Conservation (phyloP, 2,797 vertebrate genomes). For the Myripristis jacobus region DNA sequence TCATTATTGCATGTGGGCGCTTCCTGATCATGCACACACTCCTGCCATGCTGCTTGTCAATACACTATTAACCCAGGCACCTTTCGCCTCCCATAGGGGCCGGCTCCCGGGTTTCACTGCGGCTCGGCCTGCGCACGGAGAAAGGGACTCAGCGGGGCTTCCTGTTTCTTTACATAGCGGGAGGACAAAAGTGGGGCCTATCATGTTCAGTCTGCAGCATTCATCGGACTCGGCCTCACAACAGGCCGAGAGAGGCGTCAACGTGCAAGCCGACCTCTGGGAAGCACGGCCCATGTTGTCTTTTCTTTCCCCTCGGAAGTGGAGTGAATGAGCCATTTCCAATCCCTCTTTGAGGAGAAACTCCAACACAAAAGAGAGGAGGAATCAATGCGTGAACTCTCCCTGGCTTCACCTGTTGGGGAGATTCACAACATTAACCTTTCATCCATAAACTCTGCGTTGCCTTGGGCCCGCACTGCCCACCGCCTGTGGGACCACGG, state of each 20-base stretch:
- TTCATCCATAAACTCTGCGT: not conserved
- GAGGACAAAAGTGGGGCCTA: slow-evolving; percentile 66
- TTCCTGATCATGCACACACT: slow-evolving; percentile 65
- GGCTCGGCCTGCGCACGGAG: slow-evolving; percentile 51
- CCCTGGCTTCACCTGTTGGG: too few species aligned
- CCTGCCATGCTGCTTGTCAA: slow-evolving; percentile 64
- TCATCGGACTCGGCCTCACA: slow-evolving; percentile 40
- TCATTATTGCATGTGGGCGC: slow-evolving; percentile 59
- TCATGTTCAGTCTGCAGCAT: slow-evolving; percentile 58
- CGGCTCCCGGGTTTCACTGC: slow-evolving; percentile 57
- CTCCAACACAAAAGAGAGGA: slow-evolving; percentile 39
- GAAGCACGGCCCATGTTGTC: slow-evolving; percentile 34
- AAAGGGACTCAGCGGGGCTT: slow-evolving; percentile 63
- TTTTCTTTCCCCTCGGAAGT: slow-evolving; percentile 60
- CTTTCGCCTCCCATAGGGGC: slow-evolving; percentile 68
- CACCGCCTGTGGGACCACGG: too few species aligned
- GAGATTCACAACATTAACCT: not conserved
- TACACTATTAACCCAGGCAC: slow-evolving; percentile 68
- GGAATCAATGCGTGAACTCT: too few species aligned
- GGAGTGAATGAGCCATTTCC: slow-evolving; percentile 38
- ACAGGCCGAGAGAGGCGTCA: slow-evolving; percentile 42
- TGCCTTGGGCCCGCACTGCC: not conserved
- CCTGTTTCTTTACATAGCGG: slow-evolving; percentile 70
- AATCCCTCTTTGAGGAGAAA: slow-evolving; percentile 44
- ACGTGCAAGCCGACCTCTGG: slow-evolving; percentile 49